Base-by-base conservation (phyloP, 2,888 invertebrate genomes). In the Stenolophus ochropezus region DNA sequence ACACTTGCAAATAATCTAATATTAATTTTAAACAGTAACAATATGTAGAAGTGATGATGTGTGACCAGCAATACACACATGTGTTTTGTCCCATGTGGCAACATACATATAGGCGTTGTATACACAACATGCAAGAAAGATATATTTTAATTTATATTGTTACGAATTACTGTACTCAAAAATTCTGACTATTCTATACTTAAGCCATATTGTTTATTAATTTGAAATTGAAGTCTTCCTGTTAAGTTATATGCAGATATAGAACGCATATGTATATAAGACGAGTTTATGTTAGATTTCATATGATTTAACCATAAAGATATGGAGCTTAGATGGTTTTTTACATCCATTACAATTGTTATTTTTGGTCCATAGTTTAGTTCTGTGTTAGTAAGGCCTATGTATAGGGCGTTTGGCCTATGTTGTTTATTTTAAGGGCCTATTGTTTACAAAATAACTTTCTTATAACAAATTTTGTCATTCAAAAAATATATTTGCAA, bases 331-430 rank as follows among this genome's bases (percentile, higher is more conserved):
- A 61, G n/a, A 58, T 58, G 16, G 14, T 75, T 75, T 75, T 75
- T 53, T 75, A 75, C 75, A 2, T 5, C 23, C 14, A 3, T 25
- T 11, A 21, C 5, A 25, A n/a, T 14, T 11, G 25, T 75, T 21
- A 53, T 75, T 49, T 47, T 75, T 27, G 18, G 16, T 56, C 20
- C 11, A 56, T 75, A 75, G 75, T 75, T 75, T 58, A 61, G 25
- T 25, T 75, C 33, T 16, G 16, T 75, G 75, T 75, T 75, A 53
- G 53, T 2, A 27, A 23, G 14, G 33, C 33, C 33, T 42, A 75
- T 53, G 75, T 51, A 25, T 53, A 75, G 20, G 18, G 51, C 8
- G 0, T 8, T 8, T 6, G 58, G 58, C 23, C 58, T 58, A 58
- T 1, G 4, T 53, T 58, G 20, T 58, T 21, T 58, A 58, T 58